Evolutionary conservation across 2,113 vertebrate genomes (phyloP).

Genomic region (Australoheros scitulus): DNA sequence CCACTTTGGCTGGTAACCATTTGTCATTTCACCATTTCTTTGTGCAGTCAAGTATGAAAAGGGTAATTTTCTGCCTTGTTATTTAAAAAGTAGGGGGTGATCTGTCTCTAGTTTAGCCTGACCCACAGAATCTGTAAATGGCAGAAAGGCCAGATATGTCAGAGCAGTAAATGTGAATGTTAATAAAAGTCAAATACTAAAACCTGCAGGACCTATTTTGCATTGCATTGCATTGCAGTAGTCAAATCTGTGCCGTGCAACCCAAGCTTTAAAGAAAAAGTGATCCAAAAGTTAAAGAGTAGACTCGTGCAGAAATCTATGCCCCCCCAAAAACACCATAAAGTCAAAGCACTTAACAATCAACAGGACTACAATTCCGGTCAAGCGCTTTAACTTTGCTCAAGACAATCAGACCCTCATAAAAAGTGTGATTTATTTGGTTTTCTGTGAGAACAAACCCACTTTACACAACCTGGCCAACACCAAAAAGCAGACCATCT

Average conservation of each 20-base stretch:
- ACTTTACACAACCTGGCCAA: background rate
- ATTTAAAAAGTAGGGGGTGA: constrained; percentile 48
- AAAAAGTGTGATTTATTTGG: background rate
- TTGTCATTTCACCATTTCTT: constrained; percentile 45
- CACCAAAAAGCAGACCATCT: background rate
- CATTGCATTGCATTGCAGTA: background rate
- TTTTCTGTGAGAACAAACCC: background rate
- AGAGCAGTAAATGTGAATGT: constrained; percentile 13
- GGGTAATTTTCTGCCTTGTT: constrained; percentile 48
- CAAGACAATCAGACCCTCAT: background rate
- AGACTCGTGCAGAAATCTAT: background rate
- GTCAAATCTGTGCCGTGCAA: background rate
- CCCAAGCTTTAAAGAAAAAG: background rate
- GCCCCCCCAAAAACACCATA: background rate
- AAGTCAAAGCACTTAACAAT: background rate
- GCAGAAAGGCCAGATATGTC: constrained; percentile 19
- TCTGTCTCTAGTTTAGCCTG: constrained; percentile 16
- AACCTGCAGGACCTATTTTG: background rate
- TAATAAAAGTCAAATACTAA: constrained; percentile 32
- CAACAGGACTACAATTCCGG: accelerated
- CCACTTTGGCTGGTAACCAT: constrained; percentile 18
- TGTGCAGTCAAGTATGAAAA: constrained; percentile 48
- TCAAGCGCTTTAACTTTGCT: background rate
- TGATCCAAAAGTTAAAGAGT: background rate
- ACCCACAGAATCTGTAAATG: background rate